Evolutionary conservation across 35 echinoderm and acorn worm species (phyloP), one percentile per base, ranked within the genome.

Genomic region (Diadema setosum): DNA sequence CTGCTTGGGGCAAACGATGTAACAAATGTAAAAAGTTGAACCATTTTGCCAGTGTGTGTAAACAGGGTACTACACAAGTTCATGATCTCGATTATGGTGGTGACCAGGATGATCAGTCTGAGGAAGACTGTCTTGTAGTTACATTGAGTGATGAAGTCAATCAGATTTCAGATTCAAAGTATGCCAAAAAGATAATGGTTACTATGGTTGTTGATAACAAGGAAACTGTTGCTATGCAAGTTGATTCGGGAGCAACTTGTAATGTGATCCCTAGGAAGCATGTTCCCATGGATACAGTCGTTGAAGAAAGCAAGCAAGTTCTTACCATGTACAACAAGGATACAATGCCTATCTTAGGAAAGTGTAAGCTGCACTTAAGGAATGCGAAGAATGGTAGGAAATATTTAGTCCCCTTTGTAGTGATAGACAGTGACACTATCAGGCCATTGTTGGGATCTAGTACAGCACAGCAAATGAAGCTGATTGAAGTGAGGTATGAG

Each of bases 31-130:
- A 73, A 27, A 73, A 24, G 37, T 24, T 32, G 37, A 73, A 73
- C 37, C 88, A 83, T 30, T 82, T 90, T 43, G 78, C 88, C 9
- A 39, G 15, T 18, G 83, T 42, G 70, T 69, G 58, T 31, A 69
- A 31, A 67, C 39, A 82, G 45, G 32, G 39, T 46, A 82, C 42
- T 16, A 44, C 42, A 16, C 42, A 82, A 31, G 45, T 31, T 50
- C 39, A 50, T 43, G 27, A 42, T 21, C 39, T 82, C 16, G 39
- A 50, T 16, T 12, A 4, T 45, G 46, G 4, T 46, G 78, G 46
- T 21, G 78, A 82, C 4, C n/a, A n/a, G n/a, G 41, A 46, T 50
- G 78, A 82, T 21, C 39, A 46, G 16, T 46, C 45, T 46, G 76
- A 81, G 46, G 3, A 81, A 49, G 39, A 45, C 18, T 49, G 39